Conservation (phyloP, 2,797 vertebrate species). For the Petrocephalus schoutedeni region DNA sequence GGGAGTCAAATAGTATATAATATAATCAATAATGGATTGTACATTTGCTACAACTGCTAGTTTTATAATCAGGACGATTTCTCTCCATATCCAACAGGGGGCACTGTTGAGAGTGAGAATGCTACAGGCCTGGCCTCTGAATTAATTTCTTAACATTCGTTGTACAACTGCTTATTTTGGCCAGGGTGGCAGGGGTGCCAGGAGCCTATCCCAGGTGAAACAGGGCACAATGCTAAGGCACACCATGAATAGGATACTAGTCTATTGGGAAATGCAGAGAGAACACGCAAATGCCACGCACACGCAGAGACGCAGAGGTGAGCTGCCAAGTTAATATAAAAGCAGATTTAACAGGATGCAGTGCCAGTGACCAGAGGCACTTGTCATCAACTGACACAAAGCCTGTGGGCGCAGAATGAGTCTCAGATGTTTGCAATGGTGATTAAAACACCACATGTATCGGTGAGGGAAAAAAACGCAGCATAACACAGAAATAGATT, state of each 20-base stretch:
- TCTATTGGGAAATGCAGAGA: neutral
- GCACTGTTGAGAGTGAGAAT: neutral
- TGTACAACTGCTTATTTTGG: neutral
- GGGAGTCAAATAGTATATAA: neutral
- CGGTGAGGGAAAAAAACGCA: neutral
- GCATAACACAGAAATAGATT: neutral
- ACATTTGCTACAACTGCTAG: neutral
- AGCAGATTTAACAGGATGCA: conserved; percentile 12
- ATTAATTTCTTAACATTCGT: neutral
- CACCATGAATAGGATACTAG: neutral
- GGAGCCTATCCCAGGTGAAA: neutral
- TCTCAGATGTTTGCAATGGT: neutral
- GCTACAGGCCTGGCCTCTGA: neutral
- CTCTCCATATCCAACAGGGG: conserved; percentile 1
- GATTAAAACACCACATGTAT: conserved; percentile 4
- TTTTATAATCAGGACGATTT: neutral
- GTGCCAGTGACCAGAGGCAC: neutral
- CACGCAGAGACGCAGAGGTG: neutral
- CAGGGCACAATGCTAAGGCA: neutral
- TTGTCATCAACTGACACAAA: neutral
- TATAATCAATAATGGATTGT: neutral
- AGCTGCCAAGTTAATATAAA: neutral
- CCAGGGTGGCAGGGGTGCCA: neutral
- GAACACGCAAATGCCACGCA: neutral
- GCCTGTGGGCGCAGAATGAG: neutral